Evolutionary conservation across 2,113 vertebrate genomes (phyloP).

Genomic region (Cathartes aura): DNA sequence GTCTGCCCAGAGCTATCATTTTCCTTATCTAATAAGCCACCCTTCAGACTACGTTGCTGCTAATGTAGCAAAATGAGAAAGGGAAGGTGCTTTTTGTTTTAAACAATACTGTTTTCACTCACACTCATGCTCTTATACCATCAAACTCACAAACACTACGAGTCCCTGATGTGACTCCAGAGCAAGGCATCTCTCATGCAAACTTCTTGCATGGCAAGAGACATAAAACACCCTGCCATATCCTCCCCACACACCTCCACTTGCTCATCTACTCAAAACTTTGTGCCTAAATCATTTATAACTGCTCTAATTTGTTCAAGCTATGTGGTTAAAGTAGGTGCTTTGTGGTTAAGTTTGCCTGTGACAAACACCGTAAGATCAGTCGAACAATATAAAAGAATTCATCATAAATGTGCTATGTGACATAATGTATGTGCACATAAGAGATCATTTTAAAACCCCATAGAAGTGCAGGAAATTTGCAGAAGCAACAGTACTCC

Average conservation of each 20-base stretch:
- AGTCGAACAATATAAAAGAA: neutral
- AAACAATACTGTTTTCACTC: neutral
- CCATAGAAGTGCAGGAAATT: neutral
- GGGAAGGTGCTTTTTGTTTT: neutral
- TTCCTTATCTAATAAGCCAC: neutral
- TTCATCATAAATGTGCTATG: neutral
- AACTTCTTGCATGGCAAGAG: neutral
- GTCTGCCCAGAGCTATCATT: neutral
- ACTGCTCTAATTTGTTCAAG: neutral
- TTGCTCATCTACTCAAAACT: neutral
- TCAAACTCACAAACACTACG: neutral
- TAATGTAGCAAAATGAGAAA: neutral
- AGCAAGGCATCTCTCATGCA: neutral
- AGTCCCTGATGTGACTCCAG: neutral
- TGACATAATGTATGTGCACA: rapidly evolving
- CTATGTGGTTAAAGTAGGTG: neutral
- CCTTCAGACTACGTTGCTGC: neutral
- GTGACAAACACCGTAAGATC: neutral
- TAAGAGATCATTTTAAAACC: neutral
- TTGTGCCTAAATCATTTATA: neutral
- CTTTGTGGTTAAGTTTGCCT: neutral
- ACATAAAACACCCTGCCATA: neutral
- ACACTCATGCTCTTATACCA: neutral
- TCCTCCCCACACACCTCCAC: neutral
- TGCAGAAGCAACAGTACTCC: neutral